Percentiles rank a stretch among this genome's conserved stretches.
phyloP scores from a whole-genome alignment of 2,113 vertebrate species.

The Prunella himalayana region DNA sequence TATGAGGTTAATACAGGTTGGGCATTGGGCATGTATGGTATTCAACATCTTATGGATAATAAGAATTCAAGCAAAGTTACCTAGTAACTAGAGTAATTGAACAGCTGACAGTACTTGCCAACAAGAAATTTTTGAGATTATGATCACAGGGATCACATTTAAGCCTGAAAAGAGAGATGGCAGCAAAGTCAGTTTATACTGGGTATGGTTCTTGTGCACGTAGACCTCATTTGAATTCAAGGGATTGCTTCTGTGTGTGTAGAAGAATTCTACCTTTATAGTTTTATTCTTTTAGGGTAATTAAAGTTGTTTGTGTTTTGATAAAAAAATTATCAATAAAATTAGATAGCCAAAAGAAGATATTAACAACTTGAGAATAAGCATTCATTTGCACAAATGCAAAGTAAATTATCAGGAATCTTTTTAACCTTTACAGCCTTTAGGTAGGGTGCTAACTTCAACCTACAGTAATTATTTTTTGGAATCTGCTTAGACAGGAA shows the following conservation, averaged over 20 bases:
- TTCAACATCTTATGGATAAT: neutral
- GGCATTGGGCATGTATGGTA: neutral
- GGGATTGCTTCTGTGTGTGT: neutral
- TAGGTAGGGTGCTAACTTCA: neutral
- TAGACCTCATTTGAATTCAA: neutral
- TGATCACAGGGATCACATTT: fast-evolving
- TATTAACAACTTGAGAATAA: neutral
- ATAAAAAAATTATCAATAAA: neutral
- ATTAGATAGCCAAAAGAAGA: neutral
- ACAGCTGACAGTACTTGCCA: neutral
- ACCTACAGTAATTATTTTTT: neutral
- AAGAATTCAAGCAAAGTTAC: neutral
- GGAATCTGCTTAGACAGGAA: neutral
- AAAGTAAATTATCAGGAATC: neutral
- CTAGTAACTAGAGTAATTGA: neutral
- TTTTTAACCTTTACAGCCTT: neutral
- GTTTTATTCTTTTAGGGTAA: neutral
- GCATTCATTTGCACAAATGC: neutral
- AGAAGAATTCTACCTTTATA: neutral
- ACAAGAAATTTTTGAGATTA: neutral
- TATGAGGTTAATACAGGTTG: neutral
- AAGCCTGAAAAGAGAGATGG: neutral
- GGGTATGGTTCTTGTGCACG: neutral
- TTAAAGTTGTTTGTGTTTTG: neutral
- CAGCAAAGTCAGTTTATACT: neutral